phyloP scores from a whole-genome alignment of 2,888 invertebrate species.

The Agrotis exclamationis region DNA sequence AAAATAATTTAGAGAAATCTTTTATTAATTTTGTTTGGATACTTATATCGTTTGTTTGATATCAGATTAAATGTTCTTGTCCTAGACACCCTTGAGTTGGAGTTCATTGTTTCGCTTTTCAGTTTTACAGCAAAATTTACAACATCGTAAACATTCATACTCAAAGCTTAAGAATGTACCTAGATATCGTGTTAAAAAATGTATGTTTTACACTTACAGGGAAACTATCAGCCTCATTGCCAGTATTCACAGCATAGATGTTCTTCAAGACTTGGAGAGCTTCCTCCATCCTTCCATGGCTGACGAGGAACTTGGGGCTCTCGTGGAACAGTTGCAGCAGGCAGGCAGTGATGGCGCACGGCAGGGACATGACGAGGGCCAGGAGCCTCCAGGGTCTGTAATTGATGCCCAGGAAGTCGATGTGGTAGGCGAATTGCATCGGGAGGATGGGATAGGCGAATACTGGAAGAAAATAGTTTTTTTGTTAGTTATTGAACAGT shows the following conservation, averaged over 20 bases:
- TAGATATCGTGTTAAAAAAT: not conserved
- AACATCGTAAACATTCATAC: not conserved
- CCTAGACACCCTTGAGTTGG: constrained; percentile 3
- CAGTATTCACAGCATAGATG: constrained; percentile 84
- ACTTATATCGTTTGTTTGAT: not conserved
- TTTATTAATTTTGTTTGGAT: not conserved
- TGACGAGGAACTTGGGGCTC: constrained; percentile 95
- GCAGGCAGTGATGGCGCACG: constrained; percentile 92
- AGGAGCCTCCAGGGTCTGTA: constrained; percentile 95
- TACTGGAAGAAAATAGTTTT: constrained; percentile 80
- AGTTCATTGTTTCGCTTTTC: not conserved
- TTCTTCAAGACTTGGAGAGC: constrained; percentile 89
- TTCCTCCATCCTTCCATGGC: constrained; percentile 90
- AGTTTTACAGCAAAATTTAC: not conserved
- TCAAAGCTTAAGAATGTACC: not conserved
- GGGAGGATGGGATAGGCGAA: constrained; percentile 94
- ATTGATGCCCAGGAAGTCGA: constrained; percentile 87
- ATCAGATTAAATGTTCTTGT: not conserved
- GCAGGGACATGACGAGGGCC: constrained; percentile 92
- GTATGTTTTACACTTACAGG: constrained; percentile 75
- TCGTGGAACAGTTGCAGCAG: constrained; percentile 93
- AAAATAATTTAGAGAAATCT: too few relatives aligned
- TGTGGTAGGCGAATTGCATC: constrained; percentile 83
- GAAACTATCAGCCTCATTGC: constrained; percentile 79
- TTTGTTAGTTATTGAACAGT: not conserved